These are phyloP conservation scores for Lepidocolaptes lacrymiger DNA, from an alignment of 2,797 vertebrate genomes.

Conservation along the genomic window DNA sequence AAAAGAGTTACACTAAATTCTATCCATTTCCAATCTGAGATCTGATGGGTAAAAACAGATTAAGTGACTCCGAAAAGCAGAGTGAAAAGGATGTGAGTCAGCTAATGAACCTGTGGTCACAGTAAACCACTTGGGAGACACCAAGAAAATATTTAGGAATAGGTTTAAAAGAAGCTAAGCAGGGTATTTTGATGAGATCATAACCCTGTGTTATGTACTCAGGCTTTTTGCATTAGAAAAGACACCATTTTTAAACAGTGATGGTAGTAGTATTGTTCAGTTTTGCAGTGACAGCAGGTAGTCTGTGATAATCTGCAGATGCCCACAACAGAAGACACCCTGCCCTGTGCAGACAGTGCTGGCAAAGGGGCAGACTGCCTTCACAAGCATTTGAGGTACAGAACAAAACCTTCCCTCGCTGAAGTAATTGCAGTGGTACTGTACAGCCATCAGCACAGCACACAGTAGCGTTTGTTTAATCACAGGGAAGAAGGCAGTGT, in stretches of 20 bases:
- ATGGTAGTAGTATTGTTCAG: neutral
- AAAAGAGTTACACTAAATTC: no score
- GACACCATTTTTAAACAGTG: neutral
- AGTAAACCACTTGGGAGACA: neutral
- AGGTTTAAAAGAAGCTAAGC: neutral
- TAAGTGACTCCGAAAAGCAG: neutral
- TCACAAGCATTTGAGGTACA: neutral
- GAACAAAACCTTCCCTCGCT: neutral
- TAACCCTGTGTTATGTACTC: neutral
- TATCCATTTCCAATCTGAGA: rapidly evolving
- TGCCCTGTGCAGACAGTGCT: neutral
- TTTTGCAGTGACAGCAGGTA: neutral
- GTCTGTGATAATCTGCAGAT: neutral
- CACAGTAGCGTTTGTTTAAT: neutral
- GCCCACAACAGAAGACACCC: neutral
- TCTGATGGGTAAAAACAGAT: neutral
- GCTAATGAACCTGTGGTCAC: neutral
- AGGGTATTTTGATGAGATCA: neutral
- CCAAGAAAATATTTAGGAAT: neutral
- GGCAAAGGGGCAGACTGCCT: neutral
- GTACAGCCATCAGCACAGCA: neutral
- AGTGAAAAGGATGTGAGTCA: neutral
- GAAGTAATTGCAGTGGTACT: neutral
- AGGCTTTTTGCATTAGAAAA: neutral
- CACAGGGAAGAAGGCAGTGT: neutral